A percentile compares a stretch with the other conserved stretches of the same genome.
Conservation (phyloP, 2,888 invertebrate genomes). For the Hemithea aestivaria region DNA sequence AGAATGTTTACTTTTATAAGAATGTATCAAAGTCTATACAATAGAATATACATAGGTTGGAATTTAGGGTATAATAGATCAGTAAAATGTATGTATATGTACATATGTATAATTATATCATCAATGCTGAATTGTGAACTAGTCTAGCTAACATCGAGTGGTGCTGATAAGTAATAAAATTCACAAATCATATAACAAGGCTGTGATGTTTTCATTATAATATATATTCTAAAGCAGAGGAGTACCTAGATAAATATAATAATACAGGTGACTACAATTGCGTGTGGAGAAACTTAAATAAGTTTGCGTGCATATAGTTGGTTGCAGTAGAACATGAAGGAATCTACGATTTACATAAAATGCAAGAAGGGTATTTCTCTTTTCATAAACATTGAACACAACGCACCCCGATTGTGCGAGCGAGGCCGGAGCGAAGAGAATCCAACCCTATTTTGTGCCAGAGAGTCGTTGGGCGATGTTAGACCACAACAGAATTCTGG, state of each 20-base stretch:
- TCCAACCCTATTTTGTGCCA: conserved; percentile 80
- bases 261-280: conserved; percentile 43
- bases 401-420: conserved; percentile 82
- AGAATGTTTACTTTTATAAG: no score
- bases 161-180: conserved; percentile 6
- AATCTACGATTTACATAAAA: conserved; percentile 45
- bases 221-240: conserved; percentile 43
- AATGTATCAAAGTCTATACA: no score
- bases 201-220: conserved; percentile 25
- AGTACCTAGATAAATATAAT: no score
- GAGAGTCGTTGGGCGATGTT: conserved; percentile 87
- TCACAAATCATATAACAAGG: conserved; percentile 21
- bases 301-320: conserved; percentile 33
- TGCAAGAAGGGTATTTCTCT: conserved; percentile 61
- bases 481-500: conserved; percentile 94
- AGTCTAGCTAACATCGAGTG: conserved; percentile 10
- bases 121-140: no score
- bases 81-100: no score
- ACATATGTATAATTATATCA: no score
- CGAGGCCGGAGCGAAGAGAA: conserved; percentile 74
- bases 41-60: no score
- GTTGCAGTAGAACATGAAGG: conserved; percentile 45
- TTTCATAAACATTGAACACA: conserved; percentile 76
- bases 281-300: conserved; percentile 36
- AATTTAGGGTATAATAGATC: no score